Evolutionary conservation across 2,888 invertebrate species (phyloP).

Genomic region (Patella depressa): DNA sequence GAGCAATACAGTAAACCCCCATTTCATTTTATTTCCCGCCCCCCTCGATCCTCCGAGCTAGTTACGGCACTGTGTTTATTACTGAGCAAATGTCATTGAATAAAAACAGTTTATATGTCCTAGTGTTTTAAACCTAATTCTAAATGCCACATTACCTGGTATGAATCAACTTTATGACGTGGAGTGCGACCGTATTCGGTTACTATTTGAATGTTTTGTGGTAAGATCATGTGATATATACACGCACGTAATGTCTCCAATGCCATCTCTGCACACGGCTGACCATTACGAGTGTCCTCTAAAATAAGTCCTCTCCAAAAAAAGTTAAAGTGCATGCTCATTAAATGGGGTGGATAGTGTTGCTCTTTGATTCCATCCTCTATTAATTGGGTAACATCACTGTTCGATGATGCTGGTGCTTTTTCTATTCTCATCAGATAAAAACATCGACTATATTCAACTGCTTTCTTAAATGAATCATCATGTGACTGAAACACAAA

Average conservation of each 20-base stretch:
- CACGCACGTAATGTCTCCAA: conserved; percentile 53
- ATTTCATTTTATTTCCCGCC: no score
- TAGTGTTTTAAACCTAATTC: no score
- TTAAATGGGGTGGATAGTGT: conserved; percentile 40
- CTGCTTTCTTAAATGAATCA: conserved; percentile 41
- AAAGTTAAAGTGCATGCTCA: conserved; percentile 61
- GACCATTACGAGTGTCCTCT: conserved; percentile 50
- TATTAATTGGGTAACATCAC: conserved; percentile 17
- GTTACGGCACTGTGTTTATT: no score
- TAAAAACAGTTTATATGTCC: no score
- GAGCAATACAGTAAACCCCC: no score
- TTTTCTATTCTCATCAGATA: conserved; percentile 39
- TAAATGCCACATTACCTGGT: background rate
- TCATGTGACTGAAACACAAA: conserved; percentile 10
- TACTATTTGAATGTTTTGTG: conserved; percentile 47
- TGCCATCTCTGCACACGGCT: conserved; percentile 53
- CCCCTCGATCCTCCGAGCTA: no score
- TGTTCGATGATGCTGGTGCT: background rate
- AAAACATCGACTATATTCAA: conserved; percentile 55
- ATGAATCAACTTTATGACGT: conserved; percentile 25
- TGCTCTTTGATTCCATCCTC: conserved; percentile 15
- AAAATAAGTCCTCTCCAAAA: conserved; percentile 64
- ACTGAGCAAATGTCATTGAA: no score
- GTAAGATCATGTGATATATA: conserved; percentile 61
- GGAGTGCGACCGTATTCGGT: conserved; percentile 62